phyloP scores from a whole-genome alignment of 2,888 invertebrate species.

The Ochropleura leucogaster region DNA sequence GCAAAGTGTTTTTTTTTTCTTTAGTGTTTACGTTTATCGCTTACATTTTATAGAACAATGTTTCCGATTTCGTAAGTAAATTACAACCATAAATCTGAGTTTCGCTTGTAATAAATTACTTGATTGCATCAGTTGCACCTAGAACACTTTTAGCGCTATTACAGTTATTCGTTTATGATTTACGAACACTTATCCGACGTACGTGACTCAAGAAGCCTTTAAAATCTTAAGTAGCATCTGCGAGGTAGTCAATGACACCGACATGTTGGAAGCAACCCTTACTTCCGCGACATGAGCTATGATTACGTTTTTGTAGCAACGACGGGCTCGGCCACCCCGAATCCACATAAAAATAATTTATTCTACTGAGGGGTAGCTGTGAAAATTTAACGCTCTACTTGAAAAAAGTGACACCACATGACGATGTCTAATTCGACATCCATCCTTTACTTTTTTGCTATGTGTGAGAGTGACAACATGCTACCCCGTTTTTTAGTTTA shows the following conservation, averaged over 20 bases:
- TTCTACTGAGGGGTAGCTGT: conserved; percentile 86
- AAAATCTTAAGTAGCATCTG: conserved; percentile 77
- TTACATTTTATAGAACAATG: neutral
- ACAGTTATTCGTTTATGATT: conserved; percentile 41
- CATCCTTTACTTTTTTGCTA: conserved; percentile 74
- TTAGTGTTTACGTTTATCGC: neutral
- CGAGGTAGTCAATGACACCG: conserved; percentile 73
- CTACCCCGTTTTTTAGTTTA: conserved; percentile 72
- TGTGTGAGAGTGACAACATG: conserved; percentile 72
- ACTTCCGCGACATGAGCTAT: conserved; percentile 83
- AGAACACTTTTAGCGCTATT: conserved; percentile 8
- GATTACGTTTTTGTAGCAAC: conserved; percentile 83
- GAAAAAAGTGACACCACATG: conserved; percentile 87
- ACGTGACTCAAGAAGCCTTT: conserved; percentile 62
- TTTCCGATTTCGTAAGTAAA: conserved; percentile 16
- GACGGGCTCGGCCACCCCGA: conserved; percentile 86
- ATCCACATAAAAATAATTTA: conserved; percentile 88
- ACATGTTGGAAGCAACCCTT: conserved; percentile 82
- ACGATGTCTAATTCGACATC: conserved; percentile 73
- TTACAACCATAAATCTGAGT: conserved; percentile 32
- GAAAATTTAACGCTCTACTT: conserved; percentile 85
- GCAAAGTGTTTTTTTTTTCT: neutral
- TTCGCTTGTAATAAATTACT: conserved; percentile 34
- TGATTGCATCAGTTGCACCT: conserved; percentile 42
- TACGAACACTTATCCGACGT: conserved; percentile 36